Conservation (phyloP, 2,797 vertebrate species). For the Mastacembelus armatus region DNA sequence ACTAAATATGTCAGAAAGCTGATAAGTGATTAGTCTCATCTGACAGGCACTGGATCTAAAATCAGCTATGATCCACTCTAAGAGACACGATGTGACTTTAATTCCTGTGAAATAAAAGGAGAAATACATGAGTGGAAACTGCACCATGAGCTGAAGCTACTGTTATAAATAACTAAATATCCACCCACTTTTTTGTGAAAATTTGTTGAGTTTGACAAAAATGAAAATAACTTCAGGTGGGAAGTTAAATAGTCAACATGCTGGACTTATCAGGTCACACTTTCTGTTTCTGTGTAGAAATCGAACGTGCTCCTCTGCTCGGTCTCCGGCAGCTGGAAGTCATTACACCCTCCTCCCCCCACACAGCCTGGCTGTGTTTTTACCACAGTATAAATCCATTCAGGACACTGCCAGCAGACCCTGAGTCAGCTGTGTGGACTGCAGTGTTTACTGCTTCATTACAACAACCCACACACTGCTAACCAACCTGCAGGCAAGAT, state of each 20-base stretch:
- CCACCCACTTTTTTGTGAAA: no score
- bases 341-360: conserved; percentile 42
- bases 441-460: conserved; percentile 8
- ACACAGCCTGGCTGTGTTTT: conserved; percentile 41
- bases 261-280: no score
- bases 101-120: background rate
- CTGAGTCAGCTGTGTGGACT: conserved; percentile 22
- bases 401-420: conserved; percentile 1
- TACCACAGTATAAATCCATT: conserved; percentile 53
- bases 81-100: background rate
- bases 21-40: no score
- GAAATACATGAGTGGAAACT: background rate
- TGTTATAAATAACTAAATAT: no score
- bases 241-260: no score
- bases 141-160: no score
- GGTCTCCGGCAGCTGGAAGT: conserved; percentile 67
- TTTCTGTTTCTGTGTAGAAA: conserved; percentile 44
- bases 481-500: no score
- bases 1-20: no score
- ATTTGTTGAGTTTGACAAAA: background rate
- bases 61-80: no score
- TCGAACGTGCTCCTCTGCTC: conserved; percentile 34
- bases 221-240: no score
- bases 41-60: no score
- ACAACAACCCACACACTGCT: background rate